phyloP scores from a whole-genome alignment of 2,888 invertebrate species.

The Diarsia dahlii region DNA sequence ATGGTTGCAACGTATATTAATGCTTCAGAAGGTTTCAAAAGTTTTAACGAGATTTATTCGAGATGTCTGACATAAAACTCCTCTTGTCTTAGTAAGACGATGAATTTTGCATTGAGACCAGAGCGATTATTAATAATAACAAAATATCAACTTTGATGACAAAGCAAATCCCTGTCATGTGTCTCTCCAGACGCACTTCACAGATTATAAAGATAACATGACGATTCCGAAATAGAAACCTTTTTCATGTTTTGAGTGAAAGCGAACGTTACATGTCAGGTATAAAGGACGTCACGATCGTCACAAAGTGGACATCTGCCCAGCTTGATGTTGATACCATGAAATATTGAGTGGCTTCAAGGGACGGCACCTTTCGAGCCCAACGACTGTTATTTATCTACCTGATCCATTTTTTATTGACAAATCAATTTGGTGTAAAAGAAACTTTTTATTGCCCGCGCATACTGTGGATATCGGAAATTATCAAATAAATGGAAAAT shows the following conservation, averaged over 20 bases:
- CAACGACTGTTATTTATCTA: not conserved
- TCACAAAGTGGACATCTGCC: constrained; percentile 27
- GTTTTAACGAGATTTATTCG: not conserved
- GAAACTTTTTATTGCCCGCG: not conserved
- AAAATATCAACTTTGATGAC: not conserved
- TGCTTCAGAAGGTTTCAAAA: not conserved
- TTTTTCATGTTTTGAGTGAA: constrained; percentile 2
- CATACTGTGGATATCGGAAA: not conserved
- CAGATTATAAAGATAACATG: constrained; percentile 11
- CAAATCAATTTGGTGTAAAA: not conserved
- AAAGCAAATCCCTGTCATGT: not conserved
- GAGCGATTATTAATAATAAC: not conserved
- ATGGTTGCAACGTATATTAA: not conserved
- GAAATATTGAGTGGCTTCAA: constrained; percentile 37
- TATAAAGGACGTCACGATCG: constrained; percentile 22
- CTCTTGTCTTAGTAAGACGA: not conserved
- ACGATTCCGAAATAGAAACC: constrained; percentile 9
- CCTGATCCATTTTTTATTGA: not conserved
- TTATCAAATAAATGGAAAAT: not conserved
- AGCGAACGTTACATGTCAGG: constrained; percentile 14
- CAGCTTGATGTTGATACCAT: constrained; percentile 29
- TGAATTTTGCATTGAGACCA: not conserved
- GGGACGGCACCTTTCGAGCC: not conserved
- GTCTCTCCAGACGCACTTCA: not conserved
- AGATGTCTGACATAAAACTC: not conserved